phyloP scores from a whole-genome alignment of 2,797 vertebrate genomes.

The Rhynchotus rufescens region DNA sequence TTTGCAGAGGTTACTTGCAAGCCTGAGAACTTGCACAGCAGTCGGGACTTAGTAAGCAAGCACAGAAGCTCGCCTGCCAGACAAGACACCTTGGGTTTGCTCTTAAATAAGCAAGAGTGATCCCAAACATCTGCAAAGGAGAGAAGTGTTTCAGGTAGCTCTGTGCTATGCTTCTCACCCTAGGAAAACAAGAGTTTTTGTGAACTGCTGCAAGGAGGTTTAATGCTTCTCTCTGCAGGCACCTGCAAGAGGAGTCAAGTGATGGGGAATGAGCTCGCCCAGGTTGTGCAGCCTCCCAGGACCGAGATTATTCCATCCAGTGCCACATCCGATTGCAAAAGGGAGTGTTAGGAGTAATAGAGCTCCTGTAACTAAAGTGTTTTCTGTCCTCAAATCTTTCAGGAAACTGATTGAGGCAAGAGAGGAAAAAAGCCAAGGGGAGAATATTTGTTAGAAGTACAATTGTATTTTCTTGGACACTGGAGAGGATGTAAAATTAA shows the following conservation, averaged over 20 bases:
- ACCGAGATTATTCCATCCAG: slow-evolving; percentile 19
- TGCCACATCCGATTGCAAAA: slow-evolving; percentile 65
- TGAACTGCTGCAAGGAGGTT: not conserved
- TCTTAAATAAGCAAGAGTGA: rapidly evolving
- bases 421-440: slow-evolving; percentile 15
- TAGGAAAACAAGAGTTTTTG: not conserved
- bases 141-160: not conserved
- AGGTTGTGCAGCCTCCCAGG: not conserved
- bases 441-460: slow-evolving; percentile 38
- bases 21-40: not conserved
- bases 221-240: not conserved
- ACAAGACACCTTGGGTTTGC: not conserved
- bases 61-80: not conserved
- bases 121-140: not conserved
- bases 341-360: slow-evolving; percentile 34
- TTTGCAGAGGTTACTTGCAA: not conserved
- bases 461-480: slow-evolving; percentile 63
- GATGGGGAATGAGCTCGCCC: not conserved
- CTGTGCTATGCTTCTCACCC: not conserved
- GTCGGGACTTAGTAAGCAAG: not conserved
- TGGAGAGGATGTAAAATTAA: slow-evolving; percentile 25
- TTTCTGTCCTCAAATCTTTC: slow-evolving; percentile 63
- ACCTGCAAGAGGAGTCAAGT: not conserved
- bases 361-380: slow-evolving; percentile 62
- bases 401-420: slow-evolving; percentile 36